Base-by-base conservation (phyloP, 2,888 invertebrate genomes). In the Acrocera orbiculus region DNA sequence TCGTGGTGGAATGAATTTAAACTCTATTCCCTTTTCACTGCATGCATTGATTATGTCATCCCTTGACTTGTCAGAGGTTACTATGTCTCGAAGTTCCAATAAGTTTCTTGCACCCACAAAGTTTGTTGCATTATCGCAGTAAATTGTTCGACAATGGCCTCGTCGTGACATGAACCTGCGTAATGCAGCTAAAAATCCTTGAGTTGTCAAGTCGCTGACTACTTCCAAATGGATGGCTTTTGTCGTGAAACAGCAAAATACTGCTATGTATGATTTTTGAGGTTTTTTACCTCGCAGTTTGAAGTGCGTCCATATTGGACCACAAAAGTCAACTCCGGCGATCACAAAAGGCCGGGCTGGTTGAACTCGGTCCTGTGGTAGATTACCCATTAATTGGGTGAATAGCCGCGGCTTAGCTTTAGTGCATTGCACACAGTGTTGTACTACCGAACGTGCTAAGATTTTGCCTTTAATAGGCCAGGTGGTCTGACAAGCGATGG, bases 351-450 rank as follows among this genome's bases (percentile, higher is more conserved):
- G n/a, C n/a, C n/a, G 16, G 23, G 37, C 31, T 14, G 34, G 27
- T n/a, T 10, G 16, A 5, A 34, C 30, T 30, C 47, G 33, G 19
- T 20, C 27, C 11, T n/a, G 16, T 3, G 49, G 48, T 16, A 49
- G 34, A 36, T 47, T 34, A 15, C 44, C 46, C 47, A 51, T 48
- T 2, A 43, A 16, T 27, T 46, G 46, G n/a, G 28, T 26, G 13
- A 35, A n/a, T 15, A 37, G 4, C 13, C 31, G 32, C 15, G 39
- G 37, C 19, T 35, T 40, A 5, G 37, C 35, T n/a, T n/a, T n/a
- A n/a, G n/a, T n/a, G n/a, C n/a, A n/a, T n/a, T n/a, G n/a, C n/a
- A n/a, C n/a, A n/a, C n/a, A n/a, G n/a, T n/a, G n/a, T n/a, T n/a
- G n/a, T n/a, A n/a, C n/a, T n/a, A n/a, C n/a, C n/a, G n/a, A n/a